Evolutionary conservation across 2,888 invertebrate species (phyloP).

Genomic region (Cryptops parisi): DNA sequence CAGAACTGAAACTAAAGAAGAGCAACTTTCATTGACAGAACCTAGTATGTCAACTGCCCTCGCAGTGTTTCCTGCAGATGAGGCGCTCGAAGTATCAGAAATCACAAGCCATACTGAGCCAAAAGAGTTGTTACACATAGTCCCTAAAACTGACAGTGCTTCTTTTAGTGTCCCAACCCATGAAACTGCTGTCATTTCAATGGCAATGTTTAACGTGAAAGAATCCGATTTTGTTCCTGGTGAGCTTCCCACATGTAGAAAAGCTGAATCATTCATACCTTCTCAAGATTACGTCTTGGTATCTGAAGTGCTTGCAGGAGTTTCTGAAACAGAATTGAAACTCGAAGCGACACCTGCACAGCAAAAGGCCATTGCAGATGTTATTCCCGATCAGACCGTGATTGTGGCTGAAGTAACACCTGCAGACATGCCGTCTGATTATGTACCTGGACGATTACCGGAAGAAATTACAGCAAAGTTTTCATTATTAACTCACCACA

Average conservation of each 20-base stretch:
- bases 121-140: slow-evolving; percentile 5
- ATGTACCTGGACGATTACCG: slow-evolving; percentile 17
- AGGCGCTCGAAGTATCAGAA: slow-evolving; percentile 15
- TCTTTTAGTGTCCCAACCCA: slow-evolving; percentile 18
- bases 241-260: slow-evolving; percentile 11
- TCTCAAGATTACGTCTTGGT: slow-evolving; percentile 20
- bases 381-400: slow-evolving; percentile 15
- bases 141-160: slow-evolving; percentile 16
- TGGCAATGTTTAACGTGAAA: slow-evolving; percentile 18
- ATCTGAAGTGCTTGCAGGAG: slow-evolving; percentile 19
- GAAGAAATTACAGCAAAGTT: slow-evolving; percentile 14
- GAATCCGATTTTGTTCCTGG: slow-evolving; percentile 18
- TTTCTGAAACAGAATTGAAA: slow-evolving; percentile 20
- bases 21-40: slow-evolving; percentile 4
- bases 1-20: slow-evolving; percentile 20
- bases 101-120: slow-evolving; percentile 8
- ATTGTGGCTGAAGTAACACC: slow-evolving; percentile 16
- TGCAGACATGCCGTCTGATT: slow-evolving; percentile 15
- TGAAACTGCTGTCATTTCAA: slow-evolving; percentile 19
- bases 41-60: slow-evolving; percentile 7
- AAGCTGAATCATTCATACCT: slow-evolving; percentile 15
- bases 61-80: slow-evolving; percentile 15
- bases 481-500: slow-evolving; percentile 10
- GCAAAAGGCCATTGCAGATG: slow-evolving; percentile 14
- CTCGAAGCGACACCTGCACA: slow-evolving; percentile 12